These are phyloP conservation scores for Cheumatopsyche charites DNA, from an alignment of 1,140 invertebrate species.

Conservation along the genomic window DNA sequence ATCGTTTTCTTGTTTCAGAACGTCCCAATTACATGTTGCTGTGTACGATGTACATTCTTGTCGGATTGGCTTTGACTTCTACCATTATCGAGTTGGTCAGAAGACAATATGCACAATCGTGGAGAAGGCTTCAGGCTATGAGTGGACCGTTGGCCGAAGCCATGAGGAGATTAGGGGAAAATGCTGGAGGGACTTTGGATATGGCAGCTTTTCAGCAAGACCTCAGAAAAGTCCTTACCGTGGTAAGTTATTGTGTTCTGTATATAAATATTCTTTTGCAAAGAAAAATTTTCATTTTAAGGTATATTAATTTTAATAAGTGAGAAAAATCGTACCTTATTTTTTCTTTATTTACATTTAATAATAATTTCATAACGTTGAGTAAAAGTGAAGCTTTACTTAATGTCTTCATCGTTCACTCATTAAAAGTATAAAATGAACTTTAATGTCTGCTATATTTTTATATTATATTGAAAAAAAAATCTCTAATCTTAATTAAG, in stretches of 20 bases:
- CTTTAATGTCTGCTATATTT: no score
- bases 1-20: conserved; percentile 62
- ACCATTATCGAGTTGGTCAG: conserved; percentile 92
- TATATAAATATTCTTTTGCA: conserved; percentile 14
- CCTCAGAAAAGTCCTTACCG: conserved; percentile 68
- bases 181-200: conserved; percentile 68
- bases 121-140: conserved; percentile 78
- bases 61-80: conserved; percentile 91
- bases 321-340: no score
- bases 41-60: conserved; percentile 90
- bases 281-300: background rate
- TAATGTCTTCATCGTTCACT: no score
- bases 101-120: conserved; percentile 83
- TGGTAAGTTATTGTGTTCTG: conserved; percentile 63
- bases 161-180: conserved; percentile 74
- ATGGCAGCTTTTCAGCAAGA: conserved; percentile 72
- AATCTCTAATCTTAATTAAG: no score
- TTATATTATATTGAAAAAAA: no score
- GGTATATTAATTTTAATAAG: no score
- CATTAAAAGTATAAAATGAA: no score
- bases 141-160: conserved; percentile 81
- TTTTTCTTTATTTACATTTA: no score
- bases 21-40: conserved; percentile 86
- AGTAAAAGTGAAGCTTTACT: no score
- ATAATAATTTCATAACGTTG: no score